Evolutionary conservation across 2,113 vertebrate genomes (phyloP).

Genomic region (Callipepla californica): DNA sequence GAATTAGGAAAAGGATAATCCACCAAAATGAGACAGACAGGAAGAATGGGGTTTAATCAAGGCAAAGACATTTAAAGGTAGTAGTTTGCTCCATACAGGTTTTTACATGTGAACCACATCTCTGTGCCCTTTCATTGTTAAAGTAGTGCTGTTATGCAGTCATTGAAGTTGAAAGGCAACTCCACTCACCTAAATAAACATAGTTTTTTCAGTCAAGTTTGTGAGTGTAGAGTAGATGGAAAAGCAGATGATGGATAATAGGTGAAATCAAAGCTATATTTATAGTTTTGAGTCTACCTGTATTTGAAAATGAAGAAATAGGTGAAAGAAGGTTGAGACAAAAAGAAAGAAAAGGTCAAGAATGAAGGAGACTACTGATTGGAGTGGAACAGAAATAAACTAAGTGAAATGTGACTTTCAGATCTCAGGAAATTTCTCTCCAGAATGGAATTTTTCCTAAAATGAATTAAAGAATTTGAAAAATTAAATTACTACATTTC

Average conservation of each 20-base stretch:
- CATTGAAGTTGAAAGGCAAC: not conserved
- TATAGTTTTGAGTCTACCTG: conserved; percentile 17
- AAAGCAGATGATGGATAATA: conserved; percentile 44
- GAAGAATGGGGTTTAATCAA: not conserved
- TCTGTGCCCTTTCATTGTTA: not conserved
- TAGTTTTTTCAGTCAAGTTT: conserved; percentile 12
- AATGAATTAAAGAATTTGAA: not conserved
- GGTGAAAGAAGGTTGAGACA: not conserved
- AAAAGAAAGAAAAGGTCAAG: not conserved
- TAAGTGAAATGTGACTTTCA: not conserved
- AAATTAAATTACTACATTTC: not conserved
- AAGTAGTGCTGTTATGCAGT: not conserved
- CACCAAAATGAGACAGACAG: rapidly evolving
- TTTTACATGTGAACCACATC: not conserved
- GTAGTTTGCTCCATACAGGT: not conserved
- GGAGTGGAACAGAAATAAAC: not conserved
- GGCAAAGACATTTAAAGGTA: not conserved
- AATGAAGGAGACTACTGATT: not conserved
- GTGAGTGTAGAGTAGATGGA: conserved; percentile 40
- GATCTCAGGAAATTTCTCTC: not conserved
- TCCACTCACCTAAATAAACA: not conserved
- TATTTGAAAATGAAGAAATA: not conserved
- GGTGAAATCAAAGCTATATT: conserved; percentile 58
- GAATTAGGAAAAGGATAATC: not conserved
- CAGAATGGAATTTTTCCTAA: not conserved